Conservation (phyloP, 2,113 vertebrate species). For the Tragulus kanchil region DNA sequence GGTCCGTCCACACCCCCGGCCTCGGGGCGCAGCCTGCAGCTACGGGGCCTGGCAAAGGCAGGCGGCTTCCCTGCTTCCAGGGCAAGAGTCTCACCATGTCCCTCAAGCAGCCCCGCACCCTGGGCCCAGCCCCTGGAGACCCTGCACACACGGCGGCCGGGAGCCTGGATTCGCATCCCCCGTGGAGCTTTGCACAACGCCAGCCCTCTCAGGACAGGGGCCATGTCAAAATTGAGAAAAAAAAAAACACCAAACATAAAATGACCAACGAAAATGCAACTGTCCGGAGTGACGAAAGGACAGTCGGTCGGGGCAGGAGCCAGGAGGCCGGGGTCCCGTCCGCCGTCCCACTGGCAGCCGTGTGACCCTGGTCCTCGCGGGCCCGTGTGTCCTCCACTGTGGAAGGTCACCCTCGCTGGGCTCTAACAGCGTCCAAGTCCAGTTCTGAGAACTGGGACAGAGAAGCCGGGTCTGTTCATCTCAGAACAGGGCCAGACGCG, state of each 20-base stretch:
- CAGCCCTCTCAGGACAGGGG: too few species aligned
- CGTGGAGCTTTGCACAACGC: accelerated
- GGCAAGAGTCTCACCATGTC: background rate
- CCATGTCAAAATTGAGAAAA: too few species aligned
- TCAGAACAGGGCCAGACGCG: too few species aligned
- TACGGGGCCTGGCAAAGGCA: background rate
- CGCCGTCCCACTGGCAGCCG: background rate
- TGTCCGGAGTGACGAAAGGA: background rate
- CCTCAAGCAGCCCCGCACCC: background rate
- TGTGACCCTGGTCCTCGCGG: background rate
- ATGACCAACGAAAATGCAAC: too few species aligned
- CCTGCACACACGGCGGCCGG: accelerated
- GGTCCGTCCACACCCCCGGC: background rate
- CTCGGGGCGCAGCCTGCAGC: background rate
- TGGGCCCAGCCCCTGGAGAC: background rate
- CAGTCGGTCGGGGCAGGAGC: background rate
- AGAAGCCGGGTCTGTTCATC: background rate
- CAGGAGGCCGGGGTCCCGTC: background rate
- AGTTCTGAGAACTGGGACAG: background rate
- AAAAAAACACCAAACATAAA: too few species aligned
- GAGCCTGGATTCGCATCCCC: background rate
- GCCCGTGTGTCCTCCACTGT: background rate
- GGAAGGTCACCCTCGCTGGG: accelerated
- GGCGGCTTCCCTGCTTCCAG: background rate
- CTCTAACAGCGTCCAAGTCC: background rate